Evolutionary conservation across 2,113 vertebrate species (phyloP).

Genomic region (Pao palembangensis): DNA sequence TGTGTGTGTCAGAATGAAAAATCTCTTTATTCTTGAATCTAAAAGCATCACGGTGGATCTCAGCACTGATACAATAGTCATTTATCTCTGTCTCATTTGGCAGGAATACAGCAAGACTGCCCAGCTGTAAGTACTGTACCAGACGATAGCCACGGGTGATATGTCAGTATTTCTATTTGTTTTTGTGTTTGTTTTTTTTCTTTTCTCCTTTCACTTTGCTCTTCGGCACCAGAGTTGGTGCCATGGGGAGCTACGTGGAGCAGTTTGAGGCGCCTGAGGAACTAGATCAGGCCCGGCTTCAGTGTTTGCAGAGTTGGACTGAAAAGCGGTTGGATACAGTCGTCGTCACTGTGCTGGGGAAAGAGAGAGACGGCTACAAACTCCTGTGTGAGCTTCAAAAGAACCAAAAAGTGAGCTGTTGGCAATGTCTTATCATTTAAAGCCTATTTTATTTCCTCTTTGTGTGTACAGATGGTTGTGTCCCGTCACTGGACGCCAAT

Average conservation of each 20-base stretch:
- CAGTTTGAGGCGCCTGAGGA: constrained; percentile 53
- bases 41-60: neutral
- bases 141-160: neutral
- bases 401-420: neutral
- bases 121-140: constrained; percentile 62
- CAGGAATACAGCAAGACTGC: constrained; percentile 73
- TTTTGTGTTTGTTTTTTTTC: neutral
- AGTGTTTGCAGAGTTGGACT: constrained; percentile 68
- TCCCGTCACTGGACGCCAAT: constrained; percentile 66
- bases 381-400: constrained; percentile 65
- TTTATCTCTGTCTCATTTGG: constrained; percentile 19
- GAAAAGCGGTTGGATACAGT: constrained; percentile 63
- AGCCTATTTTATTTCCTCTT: neutral
- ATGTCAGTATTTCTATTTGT: neutral
- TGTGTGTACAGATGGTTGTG: constrained; percentile 64
- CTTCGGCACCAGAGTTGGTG: constrained; percentile 20
- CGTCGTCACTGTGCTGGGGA: constrained; percentile 49
- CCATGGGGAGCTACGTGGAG: constrained; percentile 27
- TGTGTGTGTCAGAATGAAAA: neutral
- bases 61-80: neutral
- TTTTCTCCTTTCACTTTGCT: neutral
- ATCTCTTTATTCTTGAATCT: neutral
- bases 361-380: constrained; percentile 67
- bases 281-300: constrained; percentile 55
- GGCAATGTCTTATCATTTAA: neutral